A percentile compares a stretch with the other conserved stretches of the same genome.
Conservation (phyloP, 2,113 vertebrate species). For the Saccopteryx bilineata region DNA sequence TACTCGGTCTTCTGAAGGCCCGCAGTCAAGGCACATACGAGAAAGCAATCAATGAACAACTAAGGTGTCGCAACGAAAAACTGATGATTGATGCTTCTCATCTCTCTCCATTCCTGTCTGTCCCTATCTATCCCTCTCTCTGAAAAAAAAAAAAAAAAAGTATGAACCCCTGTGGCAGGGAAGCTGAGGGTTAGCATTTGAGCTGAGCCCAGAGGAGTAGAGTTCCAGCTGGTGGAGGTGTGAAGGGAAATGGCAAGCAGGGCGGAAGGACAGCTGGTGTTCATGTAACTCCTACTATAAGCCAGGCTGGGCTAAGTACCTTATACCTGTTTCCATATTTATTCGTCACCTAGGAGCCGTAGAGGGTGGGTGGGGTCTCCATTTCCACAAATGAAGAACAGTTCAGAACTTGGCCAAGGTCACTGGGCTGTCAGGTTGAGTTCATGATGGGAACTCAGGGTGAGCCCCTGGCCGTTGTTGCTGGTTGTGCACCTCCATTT, state of each 20-base stretch:
- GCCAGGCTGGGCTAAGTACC: background rate
- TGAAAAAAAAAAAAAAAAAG: too few species aligned
- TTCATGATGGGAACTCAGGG: background rate
- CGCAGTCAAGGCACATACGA: too few species aligned
- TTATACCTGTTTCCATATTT: background rate
- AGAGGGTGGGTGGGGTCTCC: background rate
- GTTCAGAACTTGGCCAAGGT: background rate
- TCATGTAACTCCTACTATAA: background rate
- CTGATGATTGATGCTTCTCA: too few species aligned
- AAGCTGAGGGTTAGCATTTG: background rate
- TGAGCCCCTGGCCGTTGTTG: rapidly evolving
- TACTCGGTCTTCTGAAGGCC: too few species aligned
- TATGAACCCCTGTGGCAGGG: background rate
- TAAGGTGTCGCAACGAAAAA: too few species aligned
- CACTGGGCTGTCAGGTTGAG: background rate
- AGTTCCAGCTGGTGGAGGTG: background rate
- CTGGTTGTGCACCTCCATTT: background rate
- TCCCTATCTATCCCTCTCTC: too few species aligned
- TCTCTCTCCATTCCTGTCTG: too few species aligned
- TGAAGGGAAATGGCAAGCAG: background rate
- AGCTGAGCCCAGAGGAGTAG: background rate
- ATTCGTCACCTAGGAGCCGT: background rate
- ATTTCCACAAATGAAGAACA: background rate
- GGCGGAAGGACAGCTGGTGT: background rate
- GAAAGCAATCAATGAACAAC: too few species aligned